Evolutionary conservation across 2,113 vertebrate species (phyloP), one percentile per base, ranked within the genome.

Genomic region (Aplodontia rufa): DNA sequence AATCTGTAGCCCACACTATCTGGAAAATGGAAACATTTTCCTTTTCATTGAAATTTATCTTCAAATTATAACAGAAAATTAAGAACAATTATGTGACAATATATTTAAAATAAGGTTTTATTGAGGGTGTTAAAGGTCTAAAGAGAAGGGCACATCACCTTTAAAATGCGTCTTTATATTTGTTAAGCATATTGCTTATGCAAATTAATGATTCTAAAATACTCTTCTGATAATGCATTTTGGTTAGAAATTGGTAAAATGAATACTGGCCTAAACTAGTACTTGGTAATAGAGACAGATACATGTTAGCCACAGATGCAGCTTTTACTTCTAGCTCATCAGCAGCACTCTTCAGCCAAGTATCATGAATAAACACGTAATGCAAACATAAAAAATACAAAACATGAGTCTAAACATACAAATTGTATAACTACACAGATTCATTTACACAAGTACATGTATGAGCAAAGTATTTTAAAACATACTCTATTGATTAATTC

Each of bases 41-140:
- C 75, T 79, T 66, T 87, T 58, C 20, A 26, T 51, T 94, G 47
- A 87, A 91, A 93, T 94, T 81, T 55, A 64, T 72, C 74, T 82
- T 97, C 55, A 83, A 87, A 58, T 87, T 91, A 72, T 53, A 83
- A 60, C 64, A 78, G 47, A 22, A 93, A 95, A 90, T 66, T 79
- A 83, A 84, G 22, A 71, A 10, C 26, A 51, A 78, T 87, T 62
- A 60, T 82, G 72, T 66, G 20, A 81, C 19, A 83, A 20, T 45
- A 68, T 28, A 30, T n/a, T 87, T 72, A 74, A 42, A 76, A 55
- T 74, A 87, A 79, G 42, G 69, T 74, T 26, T 81, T 74, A 22
- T 32, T 69, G 28, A 47, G 26, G 24, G 47, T 68, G 47, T 32
- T 76, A 74, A 84, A 91, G 40, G 64, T 45, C 80, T 71, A 76